Evolutionary conservation across 2,888 invertebrate species (phyloP).

Genomic region (Leistus spinibarbis): DNA sequence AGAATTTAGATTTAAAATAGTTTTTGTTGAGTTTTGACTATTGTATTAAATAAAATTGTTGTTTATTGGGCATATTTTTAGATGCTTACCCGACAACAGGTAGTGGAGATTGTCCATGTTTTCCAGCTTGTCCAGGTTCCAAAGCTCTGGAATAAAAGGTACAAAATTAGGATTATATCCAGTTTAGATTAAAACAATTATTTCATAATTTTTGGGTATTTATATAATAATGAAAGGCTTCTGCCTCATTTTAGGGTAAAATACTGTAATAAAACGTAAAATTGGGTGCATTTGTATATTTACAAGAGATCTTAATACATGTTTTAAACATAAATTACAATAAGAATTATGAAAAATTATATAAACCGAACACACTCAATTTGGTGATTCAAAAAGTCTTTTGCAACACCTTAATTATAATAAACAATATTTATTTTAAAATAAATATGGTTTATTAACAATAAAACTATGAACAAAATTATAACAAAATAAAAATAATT

Average conservation of each 20-base stretch:
- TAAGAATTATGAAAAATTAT: neutral
- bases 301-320: conserved; percentile 36
- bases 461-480: neutral
- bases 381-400: neutral
- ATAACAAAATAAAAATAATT: neutral
- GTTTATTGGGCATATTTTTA: conserved; percentile 47
- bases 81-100: conserved; percentile 70
- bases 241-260: neutral
- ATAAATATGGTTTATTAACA: neutral
- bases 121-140: conserved; percentile 60
- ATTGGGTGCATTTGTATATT: conserved; percentile 32
- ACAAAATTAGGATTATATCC: neutral
- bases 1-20: neutral
- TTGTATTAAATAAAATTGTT: conserved; percentile 45
- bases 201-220: neutral
- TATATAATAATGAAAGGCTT: neutral
- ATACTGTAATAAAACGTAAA: conserved; percentile 15
- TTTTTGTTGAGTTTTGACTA: no score
- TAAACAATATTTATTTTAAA: neutral
- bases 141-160: conserved; percentile 67
- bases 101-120: conserved; percentile 61
- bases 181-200: neutral
- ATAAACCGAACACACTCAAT: neutral
- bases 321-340: conserved; percentile 18
- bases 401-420: no score